Base-by-base conservation (phyloP, 64 coral and sea anemone genomes). In the Montipora sp. region DNA sequence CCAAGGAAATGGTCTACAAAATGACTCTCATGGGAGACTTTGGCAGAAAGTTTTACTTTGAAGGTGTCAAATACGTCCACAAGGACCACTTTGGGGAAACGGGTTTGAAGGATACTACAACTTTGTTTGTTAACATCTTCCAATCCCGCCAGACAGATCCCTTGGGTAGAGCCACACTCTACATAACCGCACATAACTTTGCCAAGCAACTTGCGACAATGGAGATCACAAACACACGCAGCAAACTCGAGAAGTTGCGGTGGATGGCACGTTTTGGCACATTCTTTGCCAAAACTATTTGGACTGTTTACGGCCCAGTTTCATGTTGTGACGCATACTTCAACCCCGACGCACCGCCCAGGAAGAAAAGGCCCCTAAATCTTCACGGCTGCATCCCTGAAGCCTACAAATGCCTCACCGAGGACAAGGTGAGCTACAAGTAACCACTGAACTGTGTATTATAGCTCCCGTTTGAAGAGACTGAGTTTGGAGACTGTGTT, bases 1-100 rank as follows among this genome's bases (percentile, higher is more conserved):
- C 91, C 14, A 87, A 87, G 23, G 57, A 93, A 36, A 78, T 87
- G n/a, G 5, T 93, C 13, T 93, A 93, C 83, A 87, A 93, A 65
- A 93, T 93, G 91, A 27, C 75, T 71, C 83, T 93, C 18, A 79
- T 44, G 2, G 82, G 55, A 3, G 14, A 67, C 21, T 5, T 12
- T 11, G 83, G 81, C 75, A 87, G 23, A 75, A 46, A 0, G 7
- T 93, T 78, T 65, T 79, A 59, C 81, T 93, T 93, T 24, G 11
- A 87, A 69, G 91, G 83, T 53, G 36, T 93, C 53, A 93, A 93
- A 44, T 87, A 87, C 27, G 76, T 93, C 8, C 73, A 79, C 27
- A 93, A 80, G 5, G 75, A 93, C 75, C 20, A 79, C 48, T 87
- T 93, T 79, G 81, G 83, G 12, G 82, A 93, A 44, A 77, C 63